Base-by-base conservation (phyloP, 2,113 vertebrate genomes). In the Megalops atlanticus region DNA sequence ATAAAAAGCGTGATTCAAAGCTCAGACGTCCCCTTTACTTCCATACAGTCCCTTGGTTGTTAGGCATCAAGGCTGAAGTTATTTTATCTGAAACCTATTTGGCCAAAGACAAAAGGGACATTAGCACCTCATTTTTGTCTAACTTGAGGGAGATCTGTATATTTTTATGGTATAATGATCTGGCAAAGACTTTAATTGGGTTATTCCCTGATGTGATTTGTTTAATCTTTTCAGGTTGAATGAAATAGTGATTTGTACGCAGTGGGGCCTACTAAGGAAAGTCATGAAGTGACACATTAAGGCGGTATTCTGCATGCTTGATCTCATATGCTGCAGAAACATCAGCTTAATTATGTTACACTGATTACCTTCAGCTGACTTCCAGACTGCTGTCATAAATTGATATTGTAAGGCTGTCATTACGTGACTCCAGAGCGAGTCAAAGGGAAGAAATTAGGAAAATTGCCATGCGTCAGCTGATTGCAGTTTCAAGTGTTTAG, bases 151-250 rank as follows among this genome's bases (percentile, higher is more conserved):
- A 24, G 68, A 15, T 40, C 8, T 64, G 40, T 33, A 43, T 79
- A 71, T 79, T 47, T 78, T 80, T 74, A 33, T 43, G 74, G 40
- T 58, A 16, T 27, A 75, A 54, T 74, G n/a, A 80, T 43, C 27
- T 73, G 8, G 35, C 35, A 78, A 14, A 21, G 14, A 54, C 24
- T 64, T 49, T 75, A 85, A 83, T 76, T 71, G 47, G 76, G 71
- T 83, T 58, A 58, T 54, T 78, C 54, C 64, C 72, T 40, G 15
- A 35, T 40, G 72, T 45, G n/a, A 40, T 16, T 47, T 45, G 14
- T 68, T 80, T 40, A 7, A n/a, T 58, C 31, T 1, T n/a, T 64
- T 81, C 36, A 83, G 58, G 78, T 5, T 40, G 43, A 80, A 80
- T 80, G 39, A 69, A 49, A 49, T 35, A 38, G 40, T 6, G 0